Percentiles rank a stretch among this genome's conserved stretches.
Evolutionary conservation across 2,888 invertebrate species (phyloP).

Genomic region (Stomorhina lunata): DNA sequence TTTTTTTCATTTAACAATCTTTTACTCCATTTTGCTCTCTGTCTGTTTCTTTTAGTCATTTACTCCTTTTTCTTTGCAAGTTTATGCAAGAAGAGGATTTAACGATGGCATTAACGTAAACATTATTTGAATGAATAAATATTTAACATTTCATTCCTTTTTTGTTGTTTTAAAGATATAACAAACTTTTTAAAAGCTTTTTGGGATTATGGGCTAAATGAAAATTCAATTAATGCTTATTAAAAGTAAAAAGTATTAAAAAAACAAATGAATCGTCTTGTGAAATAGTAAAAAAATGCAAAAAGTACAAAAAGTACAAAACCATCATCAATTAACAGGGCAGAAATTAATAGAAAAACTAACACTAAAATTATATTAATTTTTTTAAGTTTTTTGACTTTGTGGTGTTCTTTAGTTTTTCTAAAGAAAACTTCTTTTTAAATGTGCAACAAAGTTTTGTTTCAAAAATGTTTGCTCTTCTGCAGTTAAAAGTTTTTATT

Average conservation of each 20-base stretch:
- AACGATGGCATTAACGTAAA: slow-evolving; percentile 50
- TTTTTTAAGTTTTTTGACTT: background rate
- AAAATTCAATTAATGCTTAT: slow-evolving; percentile 61
- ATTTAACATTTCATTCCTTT: slow-evolving; percentile 22
- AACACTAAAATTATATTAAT: background rate
- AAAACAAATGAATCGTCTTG: background rate
- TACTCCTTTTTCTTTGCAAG: background rate
- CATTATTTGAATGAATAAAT: slow-evolving; percentile 43
- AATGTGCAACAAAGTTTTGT: background rate
- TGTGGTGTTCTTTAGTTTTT: background rate
- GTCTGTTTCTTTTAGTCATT: background rate
- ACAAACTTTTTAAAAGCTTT: slow-evolving; percentile 63
- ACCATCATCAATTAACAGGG: background rate
- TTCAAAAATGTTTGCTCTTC: background rate
- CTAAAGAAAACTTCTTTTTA: too few relatives aligned
- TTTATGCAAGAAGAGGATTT: slow-evolving; percentile 2
- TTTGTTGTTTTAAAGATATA: background rate
- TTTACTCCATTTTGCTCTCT: background rate
- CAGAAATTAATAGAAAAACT: background rate
- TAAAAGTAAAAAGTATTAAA: background rate
- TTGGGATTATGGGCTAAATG: slow-evolving; percentile 59
- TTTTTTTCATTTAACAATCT: background rate
- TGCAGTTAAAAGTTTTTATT: background rate
- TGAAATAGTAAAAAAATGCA: background rate
- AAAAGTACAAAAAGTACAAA: too few relatives aligned